Base-by-base conservation (phyloP, 1,140 invertebrate species). In the Neocloeon triangulifer region DNA sequence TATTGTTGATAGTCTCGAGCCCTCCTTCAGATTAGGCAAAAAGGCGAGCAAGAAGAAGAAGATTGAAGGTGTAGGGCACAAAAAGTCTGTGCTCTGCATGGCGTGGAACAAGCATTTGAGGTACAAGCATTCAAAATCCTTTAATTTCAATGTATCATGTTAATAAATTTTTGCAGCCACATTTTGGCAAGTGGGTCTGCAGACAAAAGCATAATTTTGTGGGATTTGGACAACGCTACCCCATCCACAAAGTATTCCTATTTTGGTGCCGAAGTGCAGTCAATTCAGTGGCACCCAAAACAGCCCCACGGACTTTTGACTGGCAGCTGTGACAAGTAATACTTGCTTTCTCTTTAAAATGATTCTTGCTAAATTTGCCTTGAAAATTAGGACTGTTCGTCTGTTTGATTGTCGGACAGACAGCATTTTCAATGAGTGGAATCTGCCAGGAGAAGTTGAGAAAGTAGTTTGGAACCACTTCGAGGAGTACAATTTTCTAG, bases 161-260 rank as follows among this genome's bases (percentile, higher is more conserved):
- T 13, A n/a, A 17, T 32, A 21, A 25, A 33, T 39, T 35, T 49
- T 61, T 42, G n/a, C 42, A 79, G 75, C 27, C 84, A 91, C 53
- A 64, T 92, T 23, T 49, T 95, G 39, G 85, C 86, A 0, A 92
- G 85, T 58, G 85, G 71, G 2, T 92, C 85, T 5, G 89, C 79
- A 0, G 91, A 96, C 53, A 59, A 67, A 41, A 79, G 77, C 5
- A 69, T 88, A 15, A 56, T 82, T n/a, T 48, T 97, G 3, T 97
- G 92, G 91, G 89, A 97, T 57, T 57, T 97, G 43, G 72, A 84
- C 41, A 66, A 67, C 40, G 67, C 69, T 7, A 62, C 59, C 39
- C 68, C 78, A 1, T 71, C 71, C 13, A 74, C 70, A 0, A 76
- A 66, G 36, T 58, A 94, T 7, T 61, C 56, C 19, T 60, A 62